Base-by-base conservation (phyloP, 2,888 invertebrate species). In the Epiblema foenella region DNA sequence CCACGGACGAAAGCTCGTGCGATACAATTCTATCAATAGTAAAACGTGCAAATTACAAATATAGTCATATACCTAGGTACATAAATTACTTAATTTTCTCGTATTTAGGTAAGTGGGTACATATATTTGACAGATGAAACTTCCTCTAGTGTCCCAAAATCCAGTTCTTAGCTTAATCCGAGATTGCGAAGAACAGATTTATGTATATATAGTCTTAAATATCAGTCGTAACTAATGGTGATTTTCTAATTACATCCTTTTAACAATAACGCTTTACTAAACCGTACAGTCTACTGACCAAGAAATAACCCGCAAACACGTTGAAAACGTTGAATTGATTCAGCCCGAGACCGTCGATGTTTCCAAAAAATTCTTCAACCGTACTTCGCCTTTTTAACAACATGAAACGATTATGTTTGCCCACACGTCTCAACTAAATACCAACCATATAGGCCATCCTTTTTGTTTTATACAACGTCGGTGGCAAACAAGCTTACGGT, bases 1-100 rank as follows among this genome's bases (percentile, higher is more conserved):
- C 84, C 84, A 77, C 79, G 85, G 83, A 82, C 82, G 84, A 82
- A 82, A 83, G 84, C 84, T 77, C 77, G 76, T 85, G 82, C 80
- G 79, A 83, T 84, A 81, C 81, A 80, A 83, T 84, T 85, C 83
- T 83, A 85, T 84, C 79, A 81, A 62, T 58, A 52, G 69, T 54
- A 70, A 70, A 65, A 63, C 65, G 64, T 69, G 60, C 46, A 60
- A 56, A 60, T 59, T 72, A 56, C 39, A 20, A 17, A 2, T 9
- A 17, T 64, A 29, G 52, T 54, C 52, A 37, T 20, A n/a, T n/a
- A 52, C 52, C 10, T 64, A 18, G 18, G 52, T 37, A 52, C 49
- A 62, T 9, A 17, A 46, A 59, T 60, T 7, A n/a, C n/a, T 59
- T 15, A 42, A 42, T 24, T 24, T 42, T 42, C 3, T 42, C 15